phyloP scores from a whole-genome alignment of 2,797 vertebrate genomes.

The Lateolabrax maculatus region DNA sequence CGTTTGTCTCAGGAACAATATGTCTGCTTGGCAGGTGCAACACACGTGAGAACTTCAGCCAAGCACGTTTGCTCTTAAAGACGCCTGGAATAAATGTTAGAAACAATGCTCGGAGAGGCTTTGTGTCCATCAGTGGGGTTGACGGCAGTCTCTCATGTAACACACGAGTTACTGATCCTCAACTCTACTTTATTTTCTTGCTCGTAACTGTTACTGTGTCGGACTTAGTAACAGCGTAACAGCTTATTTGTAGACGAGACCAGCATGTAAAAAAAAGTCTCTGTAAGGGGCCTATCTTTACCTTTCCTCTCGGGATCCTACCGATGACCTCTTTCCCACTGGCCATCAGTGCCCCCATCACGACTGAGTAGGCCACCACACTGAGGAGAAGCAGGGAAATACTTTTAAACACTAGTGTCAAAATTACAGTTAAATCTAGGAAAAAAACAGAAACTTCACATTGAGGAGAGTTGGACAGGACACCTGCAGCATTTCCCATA shows the following conservation, averaged over 20 bases:
- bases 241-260: too few relatives aligned
- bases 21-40: not conserved
- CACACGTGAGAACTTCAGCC: not conserved
- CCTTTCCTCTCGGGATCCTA: constrained; percentile 97
- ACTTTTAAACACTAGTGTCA: not conserved
- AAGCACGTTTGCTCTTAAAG: not conserved
- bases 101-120: not conserved
- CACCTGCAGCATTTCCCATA: too few relatives aligned
- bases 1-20: not conserved
- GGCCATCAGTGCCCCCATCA: constrained; percentile 98
- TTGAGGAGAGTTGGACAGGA: too few relatives aligned
- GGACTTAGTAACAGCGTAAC: too few relatives aligned
- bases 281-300: not conserved
- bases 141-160: not conserved
- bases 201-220: too few relatives aligned
- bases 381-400: constrained; percentile 73
- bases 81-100: not conserved
- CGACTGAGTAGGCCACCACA: constrained; percentile 96
- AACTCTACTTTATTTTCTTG: too few relatives aligned
- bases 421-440: not conserved
- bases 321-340: constrained; percentile 96
- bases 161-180: not conserved
- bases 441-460: not conserved
- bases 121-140: not conserved
- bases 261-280: too few relatives aligned